Evolutionary conservation across 2,888 invertebrate genomes (phyloP).

Genomic region (Xestia rhomboidea): DNA sequence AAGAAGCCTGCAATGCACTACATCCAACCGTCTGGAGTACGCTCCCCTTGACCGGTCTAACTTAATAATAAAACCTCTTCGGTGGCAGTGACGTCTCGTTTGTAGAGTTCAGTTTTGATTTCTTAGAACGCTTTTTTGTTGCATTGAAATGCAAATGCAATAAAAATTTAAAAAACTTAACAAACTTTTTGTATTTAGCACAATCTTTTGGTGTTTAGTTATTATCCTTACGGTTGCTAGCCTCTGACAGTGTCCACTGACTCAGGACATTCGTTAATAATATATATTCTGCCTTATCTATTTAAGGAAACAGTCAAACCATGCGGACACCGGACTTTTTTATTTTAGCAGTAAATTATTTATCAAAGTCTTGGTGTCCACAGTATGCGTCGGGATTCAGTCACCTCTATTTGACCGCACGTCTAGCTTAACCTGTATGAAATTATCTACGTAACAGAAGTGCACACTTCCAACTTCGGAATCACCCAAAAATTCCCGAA

Average conservation of each 20-base stretch:
- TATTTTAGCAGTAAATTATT: not conserved
- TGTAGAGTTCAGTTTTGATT: constrained; percentile 76
- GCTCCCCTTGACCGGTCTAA: constrained; percentile 83
- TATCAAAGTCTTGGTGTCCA: not conserved
- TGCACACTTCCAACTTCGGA: constrained; percentile 4
- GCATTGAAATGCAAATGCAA: constrained; percentile 8
- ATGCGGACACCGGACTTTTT: not conserved
- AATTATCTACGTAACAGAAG: not conserved
- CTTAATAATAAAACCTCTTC: constrained; percentile 89
- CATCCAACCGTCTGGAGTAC: constrained; percentile 77
- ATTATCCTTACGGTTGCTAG: not conserved
- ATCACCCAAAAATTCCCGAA: constrained; percentile 28
- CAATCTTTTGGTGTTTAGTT: not conserved
- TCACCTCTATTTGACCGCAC: not conserved
- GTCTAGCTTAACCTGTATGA: not conserved
- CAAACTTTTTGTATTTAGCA: not conserved
- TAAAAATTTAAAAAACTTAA: not conserved
- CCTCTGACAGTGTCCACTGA: not conserved
- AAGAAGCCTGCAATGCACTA: constrained; percentile 82
- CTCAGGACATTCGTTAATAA: not conserved
- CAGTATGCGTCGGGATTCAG: not conserved
- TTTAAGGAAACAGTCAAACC: not conserved
- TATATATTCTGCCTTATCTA: not conserved
- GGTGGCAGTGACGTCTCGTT: constrained; percentile 80
- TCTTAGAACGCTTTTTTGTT: constrained; percentile 43